phyloP scores from a whole-genome alignment of 2,113 vertebrate species.

The Leucoraja erinaceus region DNA sequence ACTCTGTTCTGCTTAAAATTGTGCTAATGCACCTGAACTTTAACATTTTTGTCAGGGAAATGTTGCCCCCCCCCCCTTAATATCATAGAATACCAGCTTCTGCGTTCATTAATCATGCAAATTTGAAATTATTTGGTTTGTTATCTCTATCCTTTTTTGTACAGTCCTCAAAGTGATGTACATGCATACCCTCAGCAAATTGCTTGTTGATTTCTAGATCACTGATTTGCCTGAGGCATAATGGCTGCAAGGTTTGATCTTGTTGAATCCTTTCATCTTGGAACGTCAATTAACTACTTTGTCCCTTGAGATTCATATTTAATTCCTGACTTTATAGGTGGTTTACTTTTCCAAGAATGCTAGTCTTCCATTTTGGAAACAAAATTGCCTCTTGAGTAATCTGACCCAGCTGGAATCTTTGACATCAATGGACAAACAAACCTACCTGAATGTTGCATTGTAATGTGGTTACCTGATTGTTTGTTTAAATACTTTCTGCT shows the following conservation, averaged over 20 bases:
- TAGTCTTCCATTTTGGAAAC: background rate
- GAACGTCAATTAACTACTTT: background rate
- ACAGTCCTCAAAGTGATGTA: too few relatives aligned
- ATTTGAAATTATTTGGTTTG: background rate
- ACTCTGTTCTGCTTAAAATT: background rate
- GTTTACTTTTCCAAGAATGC: background rate
- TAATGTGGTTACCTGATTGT: background rate
- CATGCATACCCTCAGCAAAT: too few relatives aligned
- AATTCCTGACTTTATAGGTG: background rate
- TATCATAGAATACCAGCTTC: background rate
- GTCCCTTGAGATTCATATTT: background rate
- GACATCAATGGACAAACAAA: background rate
- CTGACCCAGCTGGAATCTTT: background rate
- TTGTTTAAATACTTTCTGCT: background rate
- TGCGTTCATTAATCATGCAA: background rate
- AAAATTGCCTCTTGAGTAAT: background rate
- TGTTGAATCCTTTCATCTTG: background rate
- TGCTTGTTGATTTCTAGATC: background rate
- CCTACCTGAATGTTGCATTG: background rate
- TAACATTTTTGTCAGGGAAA: background rate
- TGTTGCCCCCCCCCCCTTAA: background rate
- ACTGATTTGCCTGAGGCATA: background rate
- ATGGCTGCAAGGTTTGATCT: background rate
- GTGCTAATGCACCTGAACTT: background rate
- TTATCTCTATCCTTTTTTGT: background rate